Conservation (phyloP, 2,797 vertebrate genomes). For the Muscicapa comitata region DNA sequence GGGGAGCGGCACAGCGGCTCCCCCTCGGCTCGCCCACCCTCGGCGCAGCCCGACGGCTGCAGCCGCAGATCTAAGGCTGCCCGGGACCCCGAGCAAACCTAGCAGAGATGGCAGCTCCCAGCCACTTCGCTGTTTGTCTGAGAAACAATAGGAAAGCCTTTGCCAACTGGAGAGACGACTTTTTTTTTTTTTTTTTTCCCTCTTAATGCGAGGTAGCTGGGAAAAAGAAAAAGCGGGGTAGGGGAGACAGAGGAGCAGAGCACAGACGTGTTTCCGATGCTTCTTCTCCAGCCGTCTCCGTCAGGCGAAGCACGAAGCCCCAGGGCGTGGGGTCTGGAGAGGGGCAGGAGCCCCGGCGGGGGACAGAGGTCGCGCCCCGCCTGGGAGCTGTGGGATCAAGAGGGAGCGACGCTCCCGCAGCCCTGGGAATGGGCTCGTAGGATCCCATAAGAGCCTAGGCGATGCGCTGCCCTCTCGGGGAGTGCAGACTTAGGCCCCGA, state of each 20-base stretch:
- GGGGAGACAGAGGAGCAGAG: background rate
- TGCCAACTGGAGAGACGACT: background rate
- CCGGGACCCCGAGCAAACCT: background rate
- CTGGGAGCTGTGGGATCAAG: background rate
- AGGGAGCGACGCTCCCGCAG: background rate
- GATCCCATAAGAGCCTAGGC: background rate
- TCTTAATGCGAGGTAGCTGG: background rate
- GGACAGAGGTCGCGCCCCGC: background rate
- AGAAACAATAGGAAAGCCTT: conserved; percentile 38
- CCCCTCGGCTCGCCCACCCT: background rate
- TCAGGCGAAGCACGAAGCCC: background rate
- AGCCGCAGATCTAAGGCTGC: background rate
- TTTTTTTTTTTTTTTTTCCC: background rate
- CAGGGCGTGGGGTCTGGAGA: background rate
- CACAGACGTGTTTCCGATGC: background rate
- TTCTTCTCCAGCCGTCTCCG: background rate
- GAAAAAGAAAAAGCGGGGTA: background rate
- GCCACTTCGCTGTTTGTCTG: background rate
- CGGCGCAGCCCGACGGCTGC: background rate
- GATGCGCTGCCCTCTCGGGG: background rate
- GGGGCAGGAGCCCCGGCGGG: background rate
- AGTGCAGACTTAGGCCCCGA: background rate
- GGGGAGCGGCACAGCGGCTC: background rate
- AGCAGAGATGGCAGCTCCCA: background rate
- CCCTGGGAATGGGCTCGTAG: background rate